These are phyloP conservation scores for Hypotaenidia philippensis DNA, from an alignment of 2,797 vertebrate genomes.

Conservation along the genomic window DNA sequence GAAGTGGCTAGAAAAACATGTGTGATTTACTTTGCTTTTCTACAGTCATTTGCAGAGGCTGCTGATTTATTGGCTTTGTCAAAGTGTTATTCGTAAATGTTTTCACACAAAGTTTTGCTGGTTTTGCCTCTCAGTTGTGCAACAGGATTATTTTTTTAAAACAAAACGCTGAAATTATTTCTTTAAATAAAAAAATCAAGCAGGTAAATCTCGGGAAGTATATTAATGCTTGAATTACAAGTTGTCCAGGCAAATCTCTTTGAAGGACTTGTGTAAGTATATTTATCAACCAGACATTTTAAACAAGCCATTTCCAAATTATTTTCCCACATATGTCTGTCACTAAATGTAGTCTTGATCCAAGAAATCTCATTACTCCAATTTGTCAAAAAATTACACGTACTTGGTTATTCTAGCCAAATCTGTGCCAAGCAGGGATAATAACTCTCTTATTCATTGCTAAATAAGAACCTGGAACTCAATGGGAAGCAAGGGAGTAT, in stretches of 20 bases:
- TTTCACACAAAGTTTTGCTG: neutral
- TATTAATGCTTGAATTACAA: neutral
- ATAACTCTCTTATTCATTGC: neutral
- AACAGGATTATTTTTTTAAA: neutral
- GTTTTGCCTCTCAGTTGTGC: neutral
- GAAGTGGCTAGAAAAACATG: neutral
- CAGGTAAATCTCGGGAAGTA: neutral
- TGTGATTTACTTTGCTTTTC: constrained; percentile 13
- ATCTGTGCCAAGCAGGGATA: neutral
- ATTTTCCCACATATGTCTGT: neutral
- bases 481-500: neutral
- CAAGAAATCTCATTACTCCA: neutral
- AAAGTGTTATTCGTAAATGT: neutral
- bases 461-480: neutral
- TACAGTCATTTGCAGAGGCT: neutral
- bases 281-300: neutral
- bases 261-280: neutral
- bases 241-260: neutral
- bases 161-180: neutral
- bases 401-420: neutral
- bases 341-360: neutral
- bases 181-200: neutral
- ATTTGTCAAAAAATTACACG: neutral
- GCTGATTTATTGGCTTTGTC: constrained; percentile 15
- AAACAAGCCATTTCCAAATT: neutral